These are phyloP conservation scores for Ophion ventricosus DNA, from an alignment of 2,888 invertebrate genomes.

Conservation along the genomic window DNA sequence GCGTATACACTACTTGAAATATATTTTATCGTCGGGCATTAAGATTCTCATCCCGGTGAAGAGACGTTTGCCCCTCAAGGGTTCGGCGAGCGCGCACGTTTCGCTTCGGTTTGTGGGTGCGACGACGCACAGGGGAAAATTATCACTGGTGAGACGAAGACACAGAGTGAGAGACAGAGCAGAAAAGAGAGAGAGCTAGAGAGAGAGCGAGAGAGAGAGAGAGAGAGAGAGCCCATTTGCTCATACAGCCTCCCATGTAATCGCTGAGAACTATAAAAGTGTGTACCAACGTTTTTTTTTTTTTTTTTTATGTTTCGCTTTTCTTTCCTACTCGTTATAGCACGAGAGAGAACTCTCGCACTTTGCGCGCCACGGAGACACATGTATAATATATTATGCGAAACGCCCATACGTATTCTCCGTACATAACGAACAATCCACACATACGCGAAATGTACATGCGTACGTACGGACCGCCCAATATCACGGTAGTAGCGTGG, in stretches of 20 bases:
- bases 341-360: constrained; percentile 7
- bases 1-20: constrained; percentile 62
- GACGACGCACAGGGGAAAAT: constrained; percentile 35
- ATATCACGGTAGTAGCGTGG: constrained; percentile 40
- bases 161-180: background rate
- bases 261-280: constrained; percentile 70
- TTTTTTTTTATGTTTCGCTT: constrained; percentile 54
- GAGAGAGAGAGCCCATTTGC: constrained; percentile 65
- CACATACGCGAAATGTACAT: constrained; percentile 16
- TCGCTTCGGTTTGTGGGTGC: constrained; percentile 39
- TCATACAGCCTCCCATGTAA: constrained; percentile 63
- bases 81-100: constrained; percentile 40
- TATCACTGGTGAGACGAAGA: background rate
- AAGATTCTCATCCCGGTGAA: constrained; percentile 68
- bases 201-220: background rate
- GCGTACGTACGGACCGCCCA: constrained; percentile 6
- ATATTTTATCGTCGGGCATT: constrained; percentile 69
- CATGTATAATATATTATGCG: constrained; percentile 54
- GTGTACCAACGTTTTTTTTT: constrained; percentile 58
- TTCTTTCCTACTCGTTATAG: constrained; percentile 18
- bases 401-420: constrained; percentile 50
- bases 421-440: background rate
- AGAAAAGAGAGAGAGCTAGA: background rate
- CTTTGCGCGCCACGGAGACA: constrained; percentile 46
- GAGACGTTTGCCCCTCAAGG: constrained; percentile 43